These are phyloP conservation scores for Porphyrio hochstetteri DNA, from an alignment of 2,113 vertebrate species.

Conservation along the genomic window DNA sequence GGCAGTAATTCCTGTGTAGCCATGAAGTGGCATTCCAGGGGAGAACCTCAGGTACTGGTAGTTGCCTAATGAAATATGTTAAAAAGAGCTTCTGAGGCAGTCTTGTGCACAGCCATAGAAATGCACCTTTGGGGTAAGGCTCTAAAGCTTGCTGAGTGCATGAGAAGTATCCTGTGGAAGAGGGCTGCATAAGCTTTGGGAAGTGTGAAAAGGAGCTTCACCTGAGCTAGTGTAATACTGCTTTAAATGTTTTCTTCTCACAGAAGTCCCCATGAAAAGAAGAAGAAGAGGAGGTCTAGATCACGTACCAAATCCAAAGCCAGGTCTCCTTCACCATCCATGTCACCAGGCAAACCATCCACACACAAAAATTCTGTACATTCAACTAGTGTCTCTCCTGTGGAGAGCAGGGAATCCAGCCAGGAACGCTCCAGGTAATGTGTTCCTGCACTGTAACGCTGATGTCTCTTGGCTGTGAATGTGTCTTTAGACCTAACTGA, in stretches of 20 bases:
- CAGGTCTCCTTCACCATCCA: slow-evolving; percentile 80
- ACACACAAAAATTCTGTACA: slow-evolving; percentile 75
- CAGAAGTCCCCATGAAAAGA: slow-evolving; percentile 87
- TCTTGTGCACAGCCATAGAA: neutral
- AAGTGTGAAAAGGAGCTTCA: neutral
- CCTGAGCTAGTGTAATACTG: neutral
- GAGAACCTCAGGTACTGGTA: neutral
- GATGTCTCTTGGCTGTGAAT: neutral
- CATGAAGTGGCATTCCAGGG: neutral
- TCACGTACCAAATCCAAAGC: slow-evolving; percentile 79
- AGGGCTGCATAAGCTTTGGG: neutral
- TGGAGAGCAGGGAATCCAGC: slow-evolving; percentile 91
- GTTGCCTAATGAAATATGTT: neutral
- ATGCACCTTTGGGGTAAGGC: neutral
- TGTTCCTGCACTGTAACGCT: neutral
- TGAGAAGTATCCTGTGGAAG: neutral
- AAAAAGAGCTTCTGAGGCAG: neutral
- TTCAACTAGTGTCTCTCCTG: slow-evolving; percentile 85
- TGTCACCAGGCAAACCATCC: slow-evolving; percentile 80
- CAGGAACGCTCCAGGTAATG: slow-evolving; percentile 86
- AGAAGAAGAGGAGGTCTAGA: slow-evolving; percentile 80
- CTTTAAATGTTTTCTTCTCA: neutral
- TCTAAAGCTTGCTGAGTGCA: neutral
- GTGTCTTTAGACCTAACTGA: neutral
- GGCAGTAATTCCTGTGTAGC: neutral